Conservation (phyloP, 1,140 invertebrate species). For the Halictus rubicundus region DNA sequence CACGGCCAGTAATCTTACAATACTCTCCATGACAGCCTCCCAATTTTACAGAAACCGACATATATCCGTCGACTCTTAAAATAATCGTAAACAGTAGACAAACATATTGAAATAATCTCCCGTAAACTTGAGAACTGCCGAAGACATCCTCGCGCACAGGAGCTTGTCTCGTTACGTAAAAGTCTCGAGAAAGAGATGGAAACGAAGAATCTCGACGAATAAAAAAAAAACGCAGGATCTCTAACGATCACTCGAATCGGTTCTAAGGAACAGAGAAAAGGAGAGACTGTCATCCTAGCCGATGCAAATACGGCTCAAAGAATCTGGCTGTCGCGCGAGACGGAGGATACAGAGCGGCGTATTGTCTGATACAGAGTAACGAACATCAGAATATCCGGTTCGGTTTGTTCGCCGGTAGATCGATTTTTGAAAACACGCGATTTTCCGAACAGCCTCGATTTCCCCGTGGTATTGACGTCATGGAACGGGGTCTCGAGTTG, state of each 20-base stretch:
- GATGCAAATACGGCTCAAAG: conserved; percentile 5
- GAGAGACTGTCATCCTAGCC: neutral
- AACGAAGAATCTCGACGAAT: too few species aligned
- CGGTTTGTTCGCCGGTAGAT: neutral
- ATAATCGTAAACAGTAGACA: neutral
- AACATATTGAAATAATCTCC: neutral
- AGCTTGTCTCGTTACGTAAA: too few species aligned
- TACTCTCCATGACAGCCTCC: neutral
- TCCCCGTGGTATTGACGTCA: neutral
- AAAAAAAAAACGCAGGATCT: too few species aligned
- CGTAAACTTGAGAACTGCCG: neutral
- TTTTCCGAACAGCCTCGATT: neutral
- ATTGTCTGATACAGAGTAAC: too few species aligned
- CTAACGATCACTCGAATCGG: too few species aligned
- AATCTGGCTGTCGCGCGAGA: neutral
- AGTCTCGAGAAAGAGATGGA: too few species aligned
- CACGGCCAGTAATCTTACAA: conserved; percentile 17
- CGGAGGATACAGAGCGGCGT: neutral
- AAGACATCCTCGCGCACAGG: neutral
- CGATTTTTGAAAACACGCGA: neutral
- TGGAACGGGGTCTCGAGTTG: neutral
- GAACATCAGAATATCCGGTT: neutral
- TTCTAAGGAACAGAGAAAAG: neutral
- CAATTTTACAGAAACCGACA: conserved; percentile 4
- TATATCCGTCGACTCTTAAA: neutral